phyloP scores from a whole-genome alignment of 2,113 vertebrate species.

The Halichoerus grypus region DNA sequence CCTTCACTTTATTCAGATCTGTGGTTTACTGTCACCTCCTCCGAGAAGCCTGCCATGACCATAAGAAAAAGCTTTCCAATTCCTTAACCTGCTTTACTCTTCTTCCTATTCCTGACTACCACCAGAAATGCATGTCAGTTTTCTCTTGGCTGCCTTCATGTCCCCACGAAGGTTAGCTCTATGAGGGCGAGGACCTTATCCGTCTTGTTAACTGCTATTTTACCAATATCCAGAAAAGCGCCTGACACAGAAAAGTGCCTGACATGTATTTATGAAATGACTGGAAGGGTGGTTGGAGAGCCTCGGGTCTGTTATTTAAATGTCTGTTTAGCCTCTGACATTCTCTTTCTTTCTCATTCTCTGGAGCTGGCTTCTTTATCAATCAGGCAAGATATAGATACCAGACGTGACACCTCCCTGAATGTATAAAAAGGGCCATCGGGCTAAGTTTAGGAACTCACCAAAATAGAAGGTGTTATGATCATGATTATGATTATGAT shows the following conservation, averaged over 20 bases:
- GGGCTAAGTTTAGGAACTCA: fast-evolving
- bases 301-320: neutral
- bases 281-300: neutral
- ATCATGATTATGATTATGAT: neutral
- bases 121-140: neutral
- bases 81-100: neutral
- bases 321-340: neutral
- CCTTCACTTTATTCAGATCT: neutral
- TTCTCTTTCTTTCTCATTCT: neutral
- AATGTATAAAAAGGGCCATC: neutral
- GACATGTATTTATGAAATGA: neutral
- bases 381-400: neutral
- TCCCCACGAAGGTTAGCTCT: neutral
- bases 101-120: neutral
- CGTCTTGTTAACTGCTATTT: neutral
- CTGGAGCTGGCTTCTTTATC: neutral
- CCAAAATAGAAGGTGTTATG: neutral
- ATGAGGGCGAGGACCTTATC: neutral
- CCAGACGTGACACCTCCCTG: neutral
- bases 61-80: neutral
- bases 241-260: neutral
- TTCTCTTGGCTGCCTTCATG: neutral
- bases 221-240: neutral
- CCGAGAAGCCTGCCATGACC: neutral
- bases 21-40: neutral